A percentile compares a stretch with the other conserved stretches of the same genome.
Evolutionary conservation across 2,113 vertebrate genomes (phyloP).

Genomic region (Spea multiplicata): DNA sequence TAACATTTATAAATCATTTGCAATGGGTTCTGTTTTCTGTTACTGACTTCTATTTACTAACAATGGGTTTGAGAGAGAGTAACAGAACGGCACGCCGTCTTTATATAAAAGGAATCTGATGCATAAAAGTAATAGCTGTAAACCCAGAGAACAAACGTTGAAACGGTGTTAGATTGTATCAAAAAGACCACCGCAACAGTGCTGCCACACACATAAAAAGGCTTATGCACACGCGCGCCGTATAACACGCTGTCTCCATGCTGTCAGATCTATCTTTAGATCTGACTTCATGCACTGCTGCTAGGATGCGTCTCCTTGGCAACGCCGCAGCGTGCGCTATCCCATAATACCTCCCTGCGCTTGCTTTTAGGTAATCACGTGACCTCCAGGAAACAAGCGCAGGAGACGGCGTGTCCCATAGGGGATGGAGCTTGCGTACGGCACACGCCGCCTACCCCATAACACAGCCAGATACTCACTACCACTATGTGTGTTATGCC

Average conservation of each 20-base stretch:
- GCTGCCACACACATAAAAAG: constrained; percentile 15
- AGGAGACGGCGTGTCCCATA: constrained; percentile 27
- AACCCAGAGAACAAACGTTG: no score
- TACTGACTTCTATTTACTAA: no score
- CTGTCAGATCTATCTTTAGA: constrained; percentile 55
- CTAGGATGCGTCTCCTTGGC: constrained; percentile 49
- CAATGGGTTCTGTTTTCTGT: no score
- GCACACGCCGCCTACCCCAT: background rate
- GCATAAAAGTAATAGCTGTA: no score
- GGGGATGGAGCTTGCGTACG: background rate
- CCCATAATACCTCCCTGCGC: constrained; percentile 37
- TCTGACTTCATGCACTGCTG: constrained; percentile 53
- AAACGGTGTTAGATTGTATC: background rate
- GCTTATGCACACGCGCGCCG: constrained; percentile 10
- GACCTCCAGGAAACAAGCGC: constrained; percentile 48
- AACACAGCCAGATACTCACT: background rate
- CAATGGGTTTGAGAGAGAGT: no score
- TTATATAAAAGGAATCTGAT: no score
- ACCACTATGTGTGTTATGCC: background rate
- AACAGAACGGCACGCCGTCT: no score
- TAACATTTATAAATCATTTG: no score
- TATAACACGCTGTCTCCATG: constrained; percentile 31
- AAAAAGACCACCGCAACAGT: background rate
- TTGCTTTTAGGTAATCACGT: constrained; percentile 42
- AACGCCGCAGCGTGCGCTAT: constrained; percentile 48